Evolutionary conservation across 2,797 vertebrate species (phyloP).

Genomic region (Girardinus metallicus): DNA sequence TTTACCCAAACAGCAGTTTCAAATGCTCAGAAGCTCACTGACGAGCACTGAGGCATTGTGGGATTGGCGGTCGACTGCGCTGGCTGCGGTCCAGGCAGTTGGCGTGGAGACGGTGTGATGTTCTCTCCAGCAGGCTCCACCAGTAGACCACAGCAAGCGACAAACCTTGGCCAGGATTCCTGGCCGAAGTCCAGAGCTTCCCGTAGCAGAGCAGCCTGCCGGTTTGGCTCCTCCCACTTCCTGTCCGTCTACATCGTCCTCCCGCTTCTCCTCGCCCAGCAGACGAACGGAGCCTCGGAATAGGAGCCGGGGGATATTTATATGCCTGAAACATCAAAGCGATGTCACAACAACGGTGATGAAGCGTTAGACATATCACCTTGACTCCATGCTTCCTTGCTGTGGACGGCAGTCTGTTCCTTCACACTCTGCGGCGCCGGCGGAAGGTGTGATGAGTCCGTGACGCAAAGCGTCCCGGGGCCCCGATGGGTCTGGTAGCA

Average conservation of each 20-base stretch:
- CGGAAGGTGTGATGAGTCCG: slow-evolving; percentile 55
- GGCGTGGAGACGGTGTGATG: slow-evolving; percentile 87
- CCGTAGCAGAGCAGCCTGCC: slow-evolving; percentile 35
- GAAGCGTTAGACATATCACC: slow-evolving; percentile 68
- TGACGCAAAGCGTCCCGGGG: slow-evolving; percentile 29
- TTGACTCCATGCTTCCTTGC: slow-evolving; percentile 43
- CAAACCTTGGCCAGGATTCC: slow-evolving; percentile 80
- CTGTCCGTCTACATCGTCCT: slow-evolving; percentile 9
- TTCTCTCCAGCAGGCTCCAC: slow-evolving; percentile 80
- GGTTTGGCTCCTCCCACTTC: slow-evolving; percentile 10
- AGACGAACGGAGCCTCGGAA: slow-evolving; percentile 55
- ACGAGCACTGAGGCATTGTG: slow-evolving; percentile 75
- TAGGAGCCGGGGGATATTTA: slow-evolving; percentile 54
- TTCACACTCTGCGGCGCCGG: slow-evolving; percentile 63
- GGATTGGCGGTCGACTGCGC: slow-evolving; percentile 77
- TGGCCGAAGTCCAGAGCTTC: slow-evolving; percentile 72
- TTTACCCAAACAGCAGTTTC: slow-evolving; percentile 45
- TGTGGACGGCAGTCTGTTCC: slow-evolving; percentile 68
- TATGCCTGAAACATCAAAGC: slow-evolving; percentile 51
- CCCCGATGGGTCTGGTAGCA: slow-evolving; percentile 46
- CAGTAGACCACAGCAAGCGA: slow-evolving; percentile 83
- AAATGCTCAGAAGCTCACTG: slow-evolving; percentile 41
- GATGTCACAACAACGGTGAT: slow-evolving; percentile 65
- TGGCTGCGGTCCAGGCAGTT: slow-evolving; percentile 74
- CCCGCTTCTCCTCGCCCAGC: slow-evolving; percentile 49